Evolutionary conservation across 2,888 invertebrate genomes (phyloP), one percentile per base, ranked within the genome.

Genomic region (Amphimallon solstitiale): DNA sequence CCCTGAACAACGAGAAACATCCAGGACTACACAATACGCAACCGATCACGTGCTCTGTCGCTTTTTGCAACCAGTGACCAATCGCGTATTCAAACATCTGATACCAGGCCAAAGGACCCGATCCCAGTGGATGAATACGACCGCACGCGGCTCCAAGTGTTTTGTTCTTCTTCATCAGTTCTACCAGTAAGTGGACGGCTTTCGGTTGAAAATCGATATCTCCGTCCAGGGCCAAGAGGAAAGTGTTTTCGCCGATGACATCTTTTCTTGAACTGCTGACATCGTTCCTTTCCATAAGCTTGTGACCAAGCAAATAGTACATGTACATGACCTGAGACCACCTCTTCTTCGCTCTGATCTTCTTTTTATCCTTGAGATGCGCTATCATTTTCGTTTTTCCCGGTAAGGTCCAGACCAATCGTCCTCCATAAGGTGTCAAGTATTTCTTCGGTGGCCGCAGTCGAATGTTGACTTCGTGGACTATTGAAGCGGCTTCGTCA

Each of bases 301-400:
- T 89, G 78, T 91, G 90, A 0, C 95, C 95, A 37, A 95, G 85
- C 72, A 95, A 85, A 77, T 94, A 95, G 82, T 95, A 95, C 95
- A 95, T 95, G 82, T 95, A 95, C 95, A 95, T 95, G 7, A 92
- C 92, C 87, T 96, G 96, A 52, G 95, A 95, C 96, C 96, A 97
- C 66, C 97, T 87, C 80, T 97, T 97, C 78, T 93, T 91, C 76
- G 94, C 91, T 35, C 96, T 86, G 60, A 97, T 95, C 79, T 93
- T 92, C 15, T 89, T 87, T 77, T 94, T 94, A 80, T 97, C 95
- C 79, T 97, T 97, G 66, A 97, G 84, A 80, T 97, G 96, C 6
- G 91, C 93, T 70, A 92, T 89, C 82, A 97, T 84, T 79, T 90
- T 90, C 17, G 93, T 94, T 74, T 91, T 90, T 0, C 95, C 95